A percentile compares a stretch with the other conserved stretches of the same genome.
phyloP scores from a whole-genome alignment of 1,140 invertebrate species.

The Asobara japonica region DNA sequence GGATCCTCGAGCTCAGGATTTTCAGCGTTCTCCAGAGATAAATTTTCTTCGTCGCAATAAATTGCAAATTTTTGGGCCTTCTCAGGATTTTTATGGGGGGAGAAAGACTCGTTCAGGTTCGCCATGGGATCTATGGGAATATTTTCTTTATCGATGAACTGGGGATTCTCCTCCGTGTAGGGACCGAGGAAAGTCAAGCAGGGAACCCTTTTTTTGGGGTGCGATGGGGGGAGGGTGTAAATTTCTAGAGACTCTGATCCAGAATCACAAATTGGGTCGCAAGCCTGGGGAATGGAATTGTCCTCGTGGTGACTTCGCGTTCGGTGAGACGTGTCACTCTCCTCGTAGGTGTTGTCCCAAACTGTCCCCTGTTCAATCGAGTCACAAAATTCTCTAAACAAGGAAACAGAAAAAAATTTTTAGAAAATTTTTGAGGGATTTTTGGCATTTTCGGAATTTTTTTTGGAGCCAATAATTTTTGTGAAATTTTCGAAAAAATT shows the following conservation, averaged over 20 bases:
- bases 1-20: not conserved
- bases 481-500: not conserved
- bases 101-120: not conserved
- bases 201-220: not conserved
- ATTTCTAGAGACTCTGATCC: not conserved
- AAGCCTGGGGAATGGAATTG: not conserved
- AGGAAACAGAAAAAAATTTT: not conserved
- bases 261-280: too few species aligned
- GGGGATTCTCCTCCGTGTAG: not conserved
- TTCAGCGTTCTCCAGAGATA: not conserved
- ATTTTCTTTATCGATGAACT: slow-evolving; percentile 18
- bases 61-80: not conserved
- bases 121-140: not conserved
- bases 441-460: too few species aligned
- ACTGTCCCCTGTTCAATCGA: slow-evolving; percentile 51
- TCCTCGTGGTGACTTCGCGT: slow-evolving; percentile 10
- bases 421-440: not conserved
- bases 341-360: slow-evolving; percentile 55
- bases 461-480: not conserved
- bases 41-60: slow-evolving; percentile 25
- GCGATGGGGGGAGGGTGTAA: not conserved
- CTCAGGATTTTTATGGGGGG: not conserved
- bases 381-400: slow-evolving; percentile 53
- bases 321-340: slow-evolving; percentile 45
- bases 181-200: not conserved